Base-by-base conservation (phyloP, 2,113 vertebrate species). In the Pomatostomus ruficeps region DNA sequence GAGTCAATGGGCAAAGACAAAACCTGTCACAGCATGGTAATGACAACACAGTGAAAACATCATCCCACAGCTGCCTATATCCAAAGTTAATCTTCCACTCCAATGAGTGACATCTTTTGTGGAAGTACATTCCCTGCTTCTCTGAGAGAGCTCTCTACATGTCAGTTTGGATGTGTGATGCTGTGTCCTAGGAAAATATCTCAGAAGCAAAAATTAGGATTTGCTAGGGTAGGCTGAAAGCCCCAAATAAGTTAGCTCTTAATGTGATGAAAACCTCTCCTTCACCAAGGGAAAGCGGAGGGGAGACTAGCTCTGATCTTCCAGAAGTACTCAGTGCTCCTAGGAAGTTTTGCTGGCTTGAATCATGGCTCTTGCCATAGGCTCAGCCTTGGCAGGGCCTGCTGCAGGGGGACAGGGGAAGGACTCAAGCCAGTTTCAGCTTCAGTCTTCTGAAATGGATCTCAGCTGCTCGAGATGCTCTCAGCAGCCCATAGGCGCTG, bases 401-500 rank as follows among this genome's bases (percentile, higher is more conserved):
- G n/a, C 70, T 87, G 67, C 75, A 57, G 80, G 74, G 29, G 25
- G 43, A 74, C 42, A 85, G n/a, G 48, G 51, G 45, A 58, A 72
- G 54, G 38, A 81, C 67, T 55, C 40, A 55, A 93, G 10, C 51
- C 31, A 67, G 46, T 63, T 95, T 80, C 94, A 98, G 40, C 89
- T 94, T 94, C 89, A 85, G 96, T 79, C 70, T 52, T 97, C 95
- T 93, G 97, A 97, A 95, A 94, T 23, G 65, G 76, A 96, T 79
- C 46, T 72, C 73, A 94, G 73, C 72, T 96, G 96, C 91, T 97
- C 48, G 97, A 88, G 78, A 85, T 86, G 91, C 98, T 93, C 93
- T 97, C 85, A 98, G 78, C 40, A 81, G 96, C 92, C 98, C 98
- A 89, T 95, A 96, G 96, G 95, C 92, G 82, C 88, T 87, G 45